Evolutionary conservation across 2,888 invertebrate genomes (phyloP).

Genomic region (Trissonchulus sp.): DNA sequence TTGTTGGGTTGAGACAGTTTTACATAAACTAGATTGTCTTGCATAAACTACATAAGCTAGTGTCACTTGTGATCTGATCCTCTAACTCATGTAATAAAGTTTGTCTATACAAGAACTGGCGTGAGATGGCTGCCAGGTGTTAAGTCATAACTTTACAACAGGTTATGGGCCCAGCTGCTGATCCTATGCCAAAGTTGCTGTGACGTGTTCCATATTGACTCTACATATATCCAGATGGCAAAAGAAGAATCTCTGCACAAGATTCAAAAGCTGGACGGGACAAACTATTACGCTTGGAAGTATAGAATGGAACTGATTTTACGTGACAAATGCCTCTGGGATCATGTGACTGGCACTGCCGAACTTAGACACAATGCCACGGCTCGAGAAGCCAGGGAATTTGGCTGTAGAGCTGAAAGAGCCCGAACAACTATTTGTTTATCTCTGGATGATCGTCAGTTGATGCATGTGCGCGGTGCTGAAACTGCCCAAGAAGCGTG

Average conservation of each 20-base stretch:
- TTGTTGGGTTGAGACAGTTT: no score
- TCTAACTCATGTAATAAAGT: no score
- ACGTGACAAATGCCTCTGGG: not conserved
- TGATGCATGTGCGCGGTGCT: not conserved
- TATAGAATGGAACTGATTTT: not conserved
- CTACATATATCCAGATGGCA: no score
- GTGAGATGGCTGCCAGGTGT: no score
- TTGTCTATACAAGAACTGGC: no score
- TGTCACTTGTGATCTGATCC: no score
- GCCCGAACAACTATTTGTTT: not conserved
- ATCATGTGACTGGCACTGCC: not conserved
- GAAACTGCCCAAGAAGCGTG: not conserved
- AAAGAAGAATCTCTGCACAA: not conserved
- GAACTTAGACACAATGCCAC: not conserved
- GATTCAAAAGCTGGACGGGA: not conserved
- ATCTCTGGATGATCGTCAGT: not conserved
- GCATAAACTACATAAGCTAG: no score
- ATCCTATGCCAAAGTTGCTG: not conserved
- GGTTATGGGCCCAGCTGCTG: not conserved
- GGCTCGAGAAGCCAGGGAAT: not conserved
- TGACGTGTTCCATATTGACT: no score
- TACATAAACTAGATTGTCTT: no score
- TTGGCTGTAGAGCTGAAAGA: not conserved
- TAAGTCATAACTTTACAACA: no score
- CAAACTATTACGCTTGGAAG: not conserved